Evolutionary conservation across 2,113 vertebrate genomes (phyloP), one percentile per base, ranked within the genome.

Genomic region (Sigmodon hispidus): DNA sequence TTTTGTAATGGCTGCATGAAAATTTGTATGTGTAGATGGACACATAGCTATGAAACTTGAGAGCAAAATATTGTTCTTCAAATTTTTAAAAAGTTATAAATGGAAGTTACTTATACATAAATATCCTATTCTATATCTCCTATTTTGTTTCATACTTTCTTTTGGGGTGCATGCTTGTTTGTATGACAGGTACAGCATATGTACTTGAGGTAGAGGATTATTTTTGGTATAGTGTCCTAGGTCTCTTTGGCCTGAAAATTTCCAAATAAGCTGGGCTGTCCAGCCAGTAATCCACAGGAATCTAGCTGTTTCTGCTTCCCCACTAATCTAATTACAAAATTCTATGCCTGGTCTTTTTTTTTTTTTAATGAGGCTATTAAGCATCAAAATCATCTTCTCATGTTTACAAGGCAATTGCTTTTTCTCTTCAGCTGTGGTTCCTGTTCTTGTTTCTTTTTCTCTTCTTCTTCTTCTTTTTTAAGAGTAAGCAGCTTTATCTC

Each of bases 81-180:
- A 45, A 52, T 45, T 36, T 55, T 89, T 90, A 70, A 65, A 69
- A 0, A 95, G 72, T 7, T 86, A 75, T 50, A 93, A 95, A 0
- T 50, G 80, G 24, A 84, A 97, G 67, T 94, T 93, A 95, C 96
- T 96, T 29, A 94, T 95, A 97, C 1, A 89, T 87, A 96, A 88
- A 97, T 45, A 93, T 77, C 73, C 5, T 22, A 10, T 31, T 81
- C 7, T 6, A 29, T 45, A 45, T 52, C 17, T 36, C 31, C 36
- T 34, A 2, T n/a, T 15, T 59, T 88, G 48, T 65, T 31, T 17
- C 15, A 63, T 61, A 43, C 9, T n/a, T 57, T 34, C 40, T 31
- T 59, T 29, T 29, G 22, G 36, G 13, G 19, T 43, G 13, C 43
- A 7, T 31, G 17, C 19, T 83, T 61, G 6, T 26, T 63, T 43